Evolutionary conservation across 1,140 invertebrate genomes (phyloP).

Genomic region (Trissolcus basalis): DNA sequence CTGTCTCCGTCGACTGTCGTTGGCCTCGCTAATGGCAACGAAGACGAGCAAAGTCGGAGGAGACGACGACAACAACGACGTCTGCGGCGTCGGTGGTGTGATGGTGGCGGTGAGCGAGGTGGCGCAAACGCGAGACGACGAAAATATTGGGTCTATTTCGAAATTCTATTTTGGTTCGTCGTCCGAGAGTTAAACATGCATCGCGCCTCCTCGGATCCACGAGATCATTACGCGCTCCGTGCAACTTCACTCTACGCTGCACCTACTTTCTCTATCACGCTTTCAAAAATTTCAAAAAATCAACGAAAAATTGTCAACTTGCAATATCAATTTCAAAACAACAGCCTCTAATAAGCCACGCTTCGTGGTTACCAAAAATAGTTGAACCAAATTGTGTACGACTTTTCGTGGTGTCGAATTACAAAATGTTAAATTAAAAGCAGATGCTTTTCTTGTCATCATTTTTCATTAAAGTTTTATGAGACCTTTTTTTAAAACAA

Average conservation of each 20-base stretch:
- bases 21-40: conserved; percentile 32
- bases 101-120: conserved; percentile 64
- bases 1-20: conserved; percentile 24
- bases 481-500: not conserved
- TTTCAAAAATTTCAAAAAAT: conserved; percentile 12
- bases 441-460: not conserved
- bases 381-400: not conserved
- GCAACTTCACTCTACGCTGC: conserved; percentile 41
- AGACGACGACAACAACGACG: conserved; percentile 46
- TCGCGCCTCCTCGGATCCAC: conserved; percentile 55
- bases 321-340: not conserved
- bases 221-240: conserved; percentile 51
- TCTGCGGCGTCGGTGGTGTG: conserved; percentile 50
- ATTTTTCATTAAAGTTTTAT: not conserved
- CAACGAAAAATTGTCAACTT: conserved; percentile 2
- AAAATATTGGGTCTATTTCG: conserved; percentile 77
- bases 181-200: conserved; percentile 67
- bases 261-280: conserved; percentile 37
- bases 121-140: conserved; percentile 75
- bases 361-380: conserved; percentile 1
- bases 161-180: conserved; percentile 76
- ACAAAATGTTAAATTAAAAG: not conserved
- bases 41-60: conserved; percentile 35
- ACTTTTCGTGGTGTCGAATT: conserved; percentile 8
- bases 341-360: not conserved